These are phyloP conservation scores for Hyles lineata DNA, from an alignment of 2,888 invertebrate genomes.

Conservation along the genomic window DNA sequence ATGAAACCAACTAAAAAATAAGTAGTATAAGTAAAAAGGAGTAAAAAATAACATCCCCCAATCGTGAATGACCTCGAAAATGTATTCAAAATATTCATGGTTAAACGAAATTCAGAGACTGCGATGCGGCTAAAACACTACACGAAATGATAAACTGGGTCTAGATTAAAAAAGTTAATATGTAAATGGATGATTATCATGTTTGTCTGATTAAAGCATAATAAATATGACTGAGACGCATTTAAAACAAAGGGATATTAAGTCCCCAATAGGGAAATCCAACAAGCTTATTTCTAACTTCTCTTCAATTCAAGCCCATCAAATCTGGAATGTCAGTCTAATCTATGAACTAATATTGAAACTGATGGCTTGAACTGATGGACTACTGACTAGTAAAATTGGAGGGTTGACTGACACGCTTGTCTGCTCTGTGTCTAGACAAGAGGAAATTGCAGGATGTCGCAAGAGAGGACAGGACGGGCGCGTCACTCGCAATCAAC, in stretches of 20 bases:
- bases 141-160: too few species aligned
- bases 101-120: too few species aligned
- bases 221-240: too few species aligned
- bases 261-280: background rate
- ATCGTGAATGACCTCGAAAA: too few species aligned
- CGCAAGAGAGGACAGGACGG: conserved; percentile 31
- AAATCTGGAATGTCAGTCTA: background rate
- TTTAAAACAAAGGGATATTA: background rate
- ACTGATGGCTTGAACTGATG: too few species aligned
- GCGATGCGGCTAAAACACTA: too few species aligned
- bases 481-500: conserved; percentile 41
- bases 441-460: conserved; percentile 52
- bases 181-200: too few species aligned
- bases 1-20: background rate
- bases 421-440: conserved; percentile 37
- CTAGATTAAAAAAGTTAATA: too few species aligned
- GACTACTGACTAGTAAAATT: background rate
- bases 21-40: too few species aligned
- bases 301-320: background rate
- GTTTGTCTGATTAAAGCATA: too few species aligned
- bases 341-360: background rate
- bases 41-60: too few species aligned
- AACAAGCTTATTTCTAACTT: background rate
- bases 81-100: too few species aligned
- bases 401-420: conserved; percentile 15